Base-by-base conservation (phyloP, 2,888 invertebrate genomes). In the Nephrotoma flavescens region DNA sequence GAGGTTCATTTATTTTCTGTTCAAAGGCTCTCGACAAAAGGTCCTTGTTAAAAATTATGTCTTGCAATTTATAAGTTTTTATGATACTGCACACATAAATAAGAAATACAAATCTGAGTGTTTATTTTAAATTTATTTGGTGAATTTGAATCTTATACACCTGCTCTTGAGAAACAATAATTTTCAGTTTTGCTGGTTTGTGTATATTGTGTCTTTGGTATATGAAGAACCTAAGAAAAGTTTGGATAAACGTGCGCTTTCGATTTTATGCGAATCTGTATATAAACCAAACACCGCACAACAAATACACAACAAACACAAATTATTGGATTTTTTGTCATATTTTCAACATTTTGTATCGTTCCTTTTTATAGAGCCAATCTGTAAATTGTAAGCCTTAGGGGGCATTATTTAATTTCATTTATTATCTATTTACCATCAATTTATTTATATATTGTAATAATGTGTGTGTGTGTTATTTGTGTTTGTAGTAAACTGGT, bases 351-450 rank as follows among this genome's bases (percentile, higher is more conserved):
- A 12, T 84, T 84, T 84, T 84, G 42, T 84, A 15, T 84, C 42
- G 41, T 84, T 84, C 41, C 41, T 85, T 31, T 85, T 15, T 85
- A 42, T 85, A 31, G 31, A 44, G 11, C 19, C 85, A 85, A 85
- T 85, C 85, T 85, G 85, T 85, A 85, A 85, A 85, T 45, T 85
- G 85, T 85, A 44, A 85, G 15, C 85, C 42, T 44, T 85, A 44
- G 42, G 85, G 85, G 85, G 85, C 85, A 85, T 85, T 85, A 42
- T 85, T 85, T 85, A 85, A 44, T 85, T 45, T 45, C 42, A 85
- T 85, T 85, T 85, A 85, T 85, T 85, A 85, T 85, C 85, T 85
- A 85, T 85, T 85, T 85, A 85, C 85, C 85, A 85, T 85, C 85
- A 85, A 85, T 44, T 85, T 85, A 42, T 84, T 84, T 84, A 42